Conservation (phyloP, 2,113 vertebrate genomes). For the Mus pahari region DNA sequence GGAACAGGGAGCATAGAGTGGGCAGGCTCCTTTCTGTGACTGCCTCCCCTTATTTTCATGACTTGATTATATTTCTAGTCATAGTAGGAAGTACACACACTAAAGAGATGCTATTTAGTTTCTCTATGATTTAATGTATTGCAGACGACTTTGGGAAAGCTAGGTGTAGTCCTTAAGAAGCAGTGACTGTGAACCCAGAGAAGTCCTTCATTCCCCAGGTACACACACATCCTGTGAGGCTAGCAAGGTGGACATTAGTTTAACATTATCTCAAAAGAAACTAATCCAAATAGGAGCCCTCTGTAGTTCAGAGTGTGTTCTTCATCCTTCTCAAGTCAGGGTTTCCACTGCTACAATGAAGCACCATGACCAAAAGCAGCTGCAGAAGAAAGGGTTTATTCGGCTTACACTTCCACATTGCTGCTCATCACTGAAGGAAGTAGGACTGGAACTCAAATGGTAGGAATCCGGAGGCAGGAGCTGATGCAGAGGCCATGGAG, state of each 20-base stretch:
- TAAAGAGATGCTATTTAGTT: neutral
- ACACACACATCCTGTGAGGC: neutral
- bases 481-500: neutral
- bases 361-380: neutral
- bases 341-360: neutral
- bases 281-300: neutral
- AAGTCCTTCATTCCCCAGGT: neutral
- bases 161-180: neutral
- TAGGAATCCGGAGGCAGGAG: neutral
- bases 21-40: neutral
- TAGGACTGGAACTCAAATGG: neutral
- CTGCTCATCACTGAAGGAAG: neutral
- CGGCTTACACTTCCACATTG: neutral
- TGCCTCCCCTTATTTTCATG: neutral
- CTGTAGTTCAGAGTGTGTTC: neutral
- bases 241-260: neutral
- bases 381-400: neutral
- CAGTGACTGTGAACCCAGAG: neutral
- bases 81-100: neutral
- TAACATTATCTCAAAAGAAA: neutral
- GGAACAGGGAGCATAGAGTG: neutral
- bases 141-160: neutral
- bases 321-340: conserved; percentile 33
- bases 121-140: neutral
- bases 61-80: neutral